Percentiles rank a stretch among this genome's conserved stretches.
phyloP scores from a whole-genome alignment of 2,888 invertebrate species.

The Cerceris rybyensis region DNA sequence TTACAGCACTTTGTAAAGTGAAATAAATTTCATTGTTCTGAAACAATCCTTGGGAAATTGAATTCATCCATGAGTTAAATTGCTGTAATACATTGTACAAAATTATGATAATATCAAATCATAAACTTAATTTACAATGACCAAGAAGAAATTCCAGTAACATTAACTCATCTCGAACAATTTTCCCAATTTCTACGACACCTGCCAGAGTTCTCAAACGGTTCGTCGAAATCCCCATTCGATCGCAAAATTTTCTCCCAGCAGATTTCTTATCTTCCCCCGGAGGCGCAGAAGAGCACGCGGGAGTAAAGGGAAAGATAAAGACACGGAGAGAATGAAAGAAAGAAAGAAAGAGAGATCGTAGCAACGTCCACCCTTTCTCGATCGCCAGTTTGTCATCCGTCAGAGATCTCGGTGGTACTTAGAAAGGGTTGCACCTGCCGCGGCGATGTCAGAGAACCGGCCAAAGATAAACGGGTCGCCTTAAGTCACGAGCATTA shows the following conservation, averaged over 20 bases:
- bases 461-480: constrained; percentile 71
- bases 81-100: no score
- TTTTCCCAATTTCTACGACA: no score
- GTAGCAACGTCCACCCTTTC: constrained; percentile 76
- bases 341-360: no score
- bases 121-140: no score
- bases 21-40: no score
- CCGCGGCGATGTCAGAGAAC: constrained; percentile 65
- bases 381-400: constrained; percentile 79
- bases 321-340: no score
- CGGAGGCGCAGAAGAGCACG: constrained; percentile 19
- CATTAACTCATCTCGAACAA: no score
- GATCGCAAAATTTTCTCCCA: not conserved
- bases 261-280: not conserved
- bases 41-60: no score
- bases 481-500: constrained; percentile 67
- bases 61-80: no score
- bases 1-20: not conserved
- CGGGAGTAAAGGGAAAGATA: constrained; percentile 1
- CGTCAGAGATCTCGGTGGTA: constrained; percentile 67
- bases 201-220: no score
- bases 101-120: no score
- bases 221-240: not conserved
- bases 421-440: constrained; percentile 74
- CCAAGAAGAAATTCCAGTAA: no score